A percentile compares a stretch with the other conserved stretches of the same genome.
Evolutionary conservation across 2,113 vertebrate species (phyloP).

Genomic region (Caloenas nicobarica): DNA sequence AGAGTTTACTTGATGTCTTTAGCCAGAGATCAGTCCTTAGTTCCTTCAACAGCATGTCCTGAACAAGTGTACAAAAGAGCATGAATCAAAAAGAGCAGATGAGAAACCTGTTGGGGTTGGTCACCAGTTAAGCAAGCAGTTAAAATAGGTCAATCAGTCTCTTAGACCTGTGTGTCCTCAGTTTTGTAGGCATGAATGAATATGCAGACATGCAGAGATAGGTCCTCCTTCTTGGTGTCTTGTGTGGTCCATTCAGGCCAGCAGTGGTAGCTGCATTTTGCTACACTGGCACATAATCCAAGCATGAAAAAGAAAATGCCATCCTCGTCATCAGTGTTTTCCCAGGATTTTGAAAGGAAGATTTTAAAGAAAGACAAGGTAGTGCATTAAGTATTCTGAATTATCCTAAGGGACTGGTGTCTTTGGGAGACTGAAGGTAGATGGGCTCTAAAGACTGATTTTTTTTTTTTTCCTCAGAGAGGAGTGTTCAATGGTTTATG

Average conservation of each 20-base stretch:
- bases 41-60: fast-evolving
- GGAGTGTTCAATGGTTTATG: background rate
- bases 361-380: background rate
- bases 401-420: background rate
- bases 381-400: background rate
- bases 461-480: background rate
- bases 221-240: background rate
- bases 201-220: background rate
- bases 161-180: background rate
- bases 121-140: background rate
- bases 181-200: background rate
- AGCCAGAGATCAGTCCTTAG: background rate
- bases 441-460: background rate
- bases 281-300: background rate
- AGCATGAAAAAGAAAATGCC: background rate
- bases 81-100: background rate
- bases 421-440: background rate
- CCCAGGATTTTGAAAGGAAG: background rate
- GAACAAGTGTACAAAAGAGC: background rate
- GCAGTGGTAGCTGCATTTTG: background rate
- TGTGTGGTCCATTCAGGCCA: background rate
- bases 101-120: background rate
- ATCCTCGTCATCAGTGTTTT: background rate
- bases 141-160: background rate
- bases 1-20: background rate